Base-by-base conservation (phyloP, 2,888 invertebrate species). In the Dryococelus australis region DNA sequence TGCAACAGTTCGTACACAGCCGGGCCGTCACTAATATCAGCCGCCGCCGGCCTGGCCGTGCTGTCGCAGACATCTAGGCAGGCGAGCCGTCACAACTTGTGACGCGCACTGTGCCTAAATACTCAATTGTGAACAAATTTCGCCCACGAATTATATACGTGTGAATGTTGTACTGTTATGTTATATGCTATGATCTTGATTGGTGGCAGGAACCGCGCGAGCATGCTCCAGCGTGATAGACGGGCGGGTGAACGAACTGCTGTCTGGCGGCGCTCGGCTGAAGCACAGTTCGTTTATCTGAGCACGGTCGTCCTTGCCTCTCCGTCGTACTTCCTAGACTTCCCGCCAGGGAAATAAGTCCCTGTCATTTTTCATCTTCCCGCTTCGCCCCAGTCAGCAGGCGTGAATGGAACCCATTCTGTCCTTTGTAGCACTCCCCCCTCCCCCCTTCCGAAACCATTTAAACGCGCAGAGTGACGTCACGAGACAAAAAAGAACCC, bases 261-360 rank as follows among this genome's bases (percentile, higher is more conserved):
- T 24, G 8, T 10, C 65, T 8, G 1, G 8, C 13, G 1, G 65
- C n/a, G 20, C 65, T 16, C 10, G 35, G 13, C n/a, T 10, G 10
- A 16, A 65, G 10, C 65, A 16, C 65, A 12, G 10, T 8, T 65
- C 65, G n/a, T 65, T 65, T 65, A 65, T 65, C 65, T 65, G 24
- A n/a, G 65, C 65, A 24, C 20, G 65, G 65, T 65, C 65, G 65
- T 20, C 65, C 65, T 65, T 65, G 65, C 65, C 20, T 35, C 35
- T 35, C 35, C 35, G 35, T 4, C 35, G 2, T 35, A 35, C 35
- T 35, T 35, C 35, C 65, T 65, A 65, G 1, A 16, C 8, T 65
- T 65, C 65, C 65, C 65, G 65, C 65, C 65, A 65, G 65, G 65
- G 65, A 65, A 65, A 65, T 65, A 65, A 12, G 65, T 65, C 24